Percentiles rank a stretch among this genome's conserved stretches.
Conservation (phyloP, 2,888 invertebrate species). For the Nephrotoma appendiculata region DNA sequence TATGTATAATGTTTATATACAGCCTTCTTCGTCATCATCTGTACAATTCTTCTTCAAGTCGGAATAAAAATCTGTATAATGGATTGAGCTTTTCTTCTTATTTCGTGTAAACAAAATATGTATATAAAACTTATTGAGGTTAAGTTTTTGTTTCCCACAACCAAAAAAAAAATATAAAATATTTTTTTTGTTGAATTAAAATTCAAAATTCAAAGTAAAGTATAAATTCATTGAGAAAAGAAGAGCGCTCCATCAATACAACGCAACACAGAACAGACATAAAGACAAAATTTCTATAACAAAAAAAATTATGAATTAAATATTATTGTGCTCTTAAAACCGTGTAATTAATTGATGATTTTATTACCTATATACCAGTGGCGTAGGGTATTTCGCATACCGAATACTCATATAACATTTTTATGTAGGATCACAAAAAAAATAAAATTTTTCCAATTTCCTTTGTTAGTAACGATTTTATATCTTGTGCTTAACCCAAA, state of each 20-base stretch:
- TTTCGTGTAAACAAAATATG: background rate
- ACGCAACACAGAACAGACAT: background rate
- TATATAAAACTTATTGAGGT: background rate
- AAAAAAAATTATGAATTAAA: background rate
- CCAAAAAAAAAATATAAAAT: background rate
- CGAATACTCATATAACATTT: background rate
- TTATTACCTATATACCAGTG: background rate
- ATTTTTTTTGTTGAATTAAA: background rate
- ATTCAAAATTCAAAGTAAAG: background rate
- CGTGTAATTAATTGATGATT: slow-evolving; percentile 3
- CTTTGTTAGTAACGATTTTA: background rate
- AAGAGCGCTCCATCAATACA: background rate
- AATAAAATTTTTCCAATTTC: background rate
- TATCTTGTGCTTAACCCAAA: background rate
- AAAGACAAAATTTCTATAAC: background rate
- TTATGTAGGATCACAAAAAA: background rate
- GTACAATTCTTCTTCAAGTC: background rate
- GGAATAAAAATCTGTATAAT: background rate
- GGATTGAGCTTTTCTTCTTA: background rate
- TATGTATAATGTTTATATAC: background rate
- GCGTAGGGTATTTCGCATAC: background rate
- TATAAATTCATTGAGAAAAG: background rate
- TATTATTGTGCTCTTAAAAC: background rate
- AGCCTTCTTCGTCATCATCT: background rate
- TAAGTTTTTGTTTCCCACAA: background rate